phyloP scores from a whole-genome alignment of 2,888 invertebrate genomes.

The Lithosia quadra region DNA sequence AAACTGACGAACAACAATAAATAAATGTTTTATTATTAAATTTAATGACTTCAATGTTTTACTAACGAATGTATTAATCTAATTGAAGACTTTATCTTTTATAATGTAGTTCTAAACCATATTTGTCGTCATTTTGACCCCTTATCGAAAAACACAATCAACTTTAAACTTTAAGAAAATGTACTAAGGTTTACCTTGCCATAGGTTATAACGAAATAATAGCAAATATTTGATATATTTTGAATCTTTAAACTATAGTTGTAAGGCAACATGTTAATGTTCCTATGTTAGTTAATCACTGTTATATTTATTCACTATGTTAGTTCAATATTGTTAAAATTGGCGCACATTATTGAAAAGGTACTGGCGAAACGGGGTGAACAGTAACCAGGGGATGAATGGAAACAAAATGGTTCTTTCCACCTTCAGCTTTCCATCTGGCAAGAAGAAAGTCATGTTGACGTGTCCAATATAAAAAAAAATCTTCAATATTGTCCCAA shows the following conservation, averaged over 20 bases:
- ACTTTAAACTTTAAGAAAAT: conserved; percentile 22
- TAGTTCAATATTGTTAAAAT: conserved; percentile 24
- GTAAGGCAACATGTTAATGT: conserved; percentile 42
- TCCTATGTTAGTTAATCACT: conserved; percentile 47
- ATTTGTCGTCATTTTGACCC: conserved; percentile 2
- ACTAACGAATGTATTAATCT: background rate
- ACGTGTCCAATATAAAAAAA: background rate
- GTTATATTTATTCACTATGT: conserved; percentile 44
- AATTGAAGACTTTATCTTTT: background rate
- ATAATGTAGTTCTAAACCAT: background rate
- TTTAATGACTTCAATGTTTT: background rate
- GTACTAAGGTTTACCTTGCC: conserved; percentile 32
- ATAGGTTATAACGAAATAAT: conserved; percentile 39
- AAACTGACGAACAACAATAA: background rate
- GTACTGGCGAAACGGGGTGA: background rate
- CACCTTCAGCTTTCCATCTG: no score
- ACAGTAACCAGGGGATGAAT: background rate
- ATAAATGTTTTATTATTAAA: background rate
- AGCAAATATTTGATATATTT: conserved; percentile 36
- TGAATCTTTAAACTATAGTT: conserved; percentile 28
- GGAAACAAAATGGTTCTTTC: background rate
- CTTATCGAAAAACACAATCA: conserved; percentile 19
- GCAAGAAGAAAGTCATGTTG: background rate
- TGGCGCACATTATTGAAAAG: conserved; percentile 22
- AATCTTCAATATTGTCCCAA: conserved; percentile 24